Conservation (phyloP, 2,113 vertebrate genomes). For the Entomyzon cyanotis region DNA sequence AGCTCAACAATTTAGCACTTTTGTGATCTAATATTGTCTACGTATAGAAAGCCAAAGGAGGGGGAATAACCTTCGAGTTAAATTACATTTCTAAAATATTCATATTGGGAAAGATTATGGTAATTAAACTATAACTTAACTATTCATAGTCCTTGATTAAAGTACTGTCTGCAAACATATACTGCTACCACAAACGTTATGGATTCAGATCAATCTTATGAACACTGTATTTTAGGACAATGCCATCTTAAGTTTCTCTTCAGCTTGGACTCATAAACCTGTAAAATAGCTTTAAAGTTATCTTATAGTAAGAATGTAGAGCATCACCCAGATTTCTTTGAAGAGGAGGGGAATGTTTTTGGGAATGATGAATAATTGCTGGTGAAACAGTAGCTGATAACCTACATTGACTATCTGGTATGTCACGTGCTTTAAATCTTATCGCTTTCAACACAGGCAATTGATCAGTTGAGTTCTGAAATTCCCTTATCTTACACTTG, state of each 20-base stretch:
- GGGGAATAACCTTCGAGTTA: not conserved
- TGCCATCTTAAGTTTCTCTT: not conserved
- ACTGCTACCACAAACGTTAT: not conserved
- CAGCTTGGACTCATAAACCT: not conserved
- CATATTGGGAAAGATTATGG: not conserved
- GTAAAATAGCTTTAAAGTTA: not conserved
- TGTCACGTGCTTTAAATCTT: constrained; percentile 48
- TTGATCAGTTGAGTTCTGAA: constrained; percentile 44
- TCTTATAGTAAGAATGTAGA: not conserved
- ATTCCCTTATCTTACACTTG: constrained; percentile 27
- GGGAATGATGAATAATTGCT: constrained; percentile 55
- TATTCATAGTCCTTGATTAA: not conserved
- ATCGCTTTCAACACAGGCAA: constrained; percentile 39
- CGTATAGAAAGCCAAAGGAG: not conserved
- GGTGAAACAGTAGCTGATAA: constrained; percentile 55
- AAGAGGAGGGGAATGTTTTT: not conserved
- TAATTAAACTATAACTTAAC: not conserved
- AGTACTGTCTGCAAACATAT: not conserved
- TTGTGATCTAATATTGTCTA: not conserved
- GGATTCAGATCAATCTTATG: not conserved
- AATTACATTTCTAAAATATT: not conserved
- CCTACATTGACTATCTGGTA: constrained; percentile 44
- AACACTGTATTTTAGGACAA: not conserved
- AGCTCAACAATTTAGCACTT: not conserved
- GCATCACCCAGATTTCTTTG: not conserved